These are phyloP conservation scores for Carpatolechia fugitivella DNA, from an alignment of 2,888 invertebrate genomes.

Conservation along the genomic window DNA sequence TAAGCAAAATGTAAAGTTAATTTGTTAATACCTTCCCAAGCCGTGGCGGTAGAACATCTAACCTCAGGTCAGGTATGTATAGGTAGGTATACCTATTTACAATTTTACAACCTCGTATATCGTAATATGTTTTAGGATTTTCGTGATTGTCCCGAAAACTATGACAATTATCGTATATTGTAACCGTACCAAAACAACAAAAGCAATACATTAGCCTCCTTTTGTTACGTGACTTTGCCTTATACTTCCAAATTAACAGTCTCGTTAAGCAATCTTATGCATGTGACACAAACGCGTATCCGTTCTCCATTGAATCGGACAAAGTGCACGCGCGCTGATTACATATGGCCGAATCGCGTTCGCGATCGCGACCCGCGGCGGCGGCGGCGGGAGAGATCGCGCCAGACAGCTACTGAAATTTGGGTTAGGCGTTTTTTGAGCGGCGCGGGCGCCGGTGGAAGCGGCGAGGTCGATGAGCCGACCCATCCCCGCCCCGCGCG, in stretches of 20 bases:
- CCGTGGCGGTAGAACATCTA: too few relatives aligned
- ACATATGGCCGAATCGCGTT: constrained; percentile 43
- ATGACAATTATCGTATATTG: too few relatives aligned
- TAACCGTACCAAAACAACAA: too few relatives aligned
- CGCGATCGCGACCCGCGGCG: constrained; percentile 26
- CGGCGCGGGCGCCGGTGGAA: constrained; percentile 46
- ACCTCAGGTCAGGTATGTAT: too few relatives aligned
- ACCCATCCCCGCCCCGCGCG: constrained; percentile 30
- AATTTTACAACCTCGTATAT: too few relatives aligned
- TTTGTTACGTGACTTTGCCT: not conserved
- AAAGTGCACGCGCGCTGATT: constrained; percentile 56
- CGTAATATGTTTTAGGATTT: too few relatives aligned
- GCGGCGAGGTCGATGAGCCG: constrained; percentile 67
- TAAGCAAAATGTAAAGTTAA: too few relatives aligned
- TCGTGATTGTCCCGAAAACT: too few relatives aligned
- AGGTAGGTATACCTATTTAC: too few relatives aligned
- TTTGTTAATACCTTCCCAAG: too few relatives aligned
- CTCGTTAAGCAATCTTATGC: not conserved
- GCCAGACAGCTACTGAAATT: constrained; percentile 74
- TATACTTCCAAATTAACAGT: not conserved
- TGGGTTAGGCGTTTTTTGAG: constrained; percentile 70
- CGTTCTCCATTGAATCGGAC: constrained; percentile 32
- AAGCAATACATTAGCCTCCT: not conserved
- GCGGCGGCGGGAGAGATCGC: constrained; percentile 52
- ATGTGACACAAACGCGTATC: constrained; percentile 30